phyloP scores from a whole-genome alignment of 2,113 vertebrate species.

The Martes martes region DNA sequence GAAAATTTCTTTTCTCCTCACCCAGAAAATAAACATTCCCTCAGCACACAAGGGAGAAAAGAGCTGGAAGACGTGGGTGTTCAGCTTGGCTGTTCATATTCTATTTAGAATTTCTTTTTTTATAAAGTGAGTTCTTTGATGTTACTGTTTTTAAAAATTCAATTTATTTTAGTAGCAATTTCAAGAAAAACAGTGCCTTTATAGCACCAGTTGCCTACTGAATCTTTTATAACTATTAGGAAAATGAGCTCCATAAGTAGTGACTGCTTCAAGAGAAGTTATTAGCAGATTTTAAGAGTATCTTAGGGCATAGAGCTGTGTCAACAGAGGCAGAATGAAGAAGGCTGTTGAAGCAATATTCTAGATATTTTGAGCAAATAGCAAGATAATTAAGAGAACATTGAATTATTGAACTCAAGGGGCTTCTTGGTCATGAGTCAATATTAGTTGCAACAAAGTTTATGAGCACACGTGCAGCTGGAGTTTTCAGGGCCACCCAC shows the following conservation, averaged over 20 bases:
- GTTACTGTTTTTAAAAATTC: slow-evolving; percentile 41
- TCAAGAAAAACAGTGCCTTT: slow-evolving; percentile 71
- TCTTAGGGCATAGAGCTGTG: not conserved
- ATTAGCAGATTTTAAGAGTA: not conserved
- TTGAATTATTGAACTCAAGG: not conserved
- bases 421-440: not conserved
- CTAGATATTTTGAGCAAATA: slow-evolving; percentile 19
- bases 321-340: not conserved
- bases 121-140: slow-evolving; percentile 32
- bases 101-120: slow-evolving; percentile 51
- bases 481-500: not conserved
- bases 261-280: not conserved
- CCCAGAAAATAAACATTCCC: not conserved
- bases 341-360: not conserved
- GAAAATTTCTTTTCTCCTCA: not conserved
- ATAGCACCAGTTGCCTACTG: not conserved
- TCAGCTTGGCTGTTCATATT: not conserved
- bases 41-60: not conserved
- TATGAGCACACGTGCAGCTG: not conserved
- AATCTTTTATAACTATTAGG: slow-evolving; percentile 57
- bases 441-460: not conserved
- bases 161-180: slow-evolving; percentile 62
- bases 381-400: not conserved
- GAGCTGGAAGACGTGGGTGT: not conserved
- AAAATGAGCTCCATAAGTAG: slow-evolving; percentile 54